Percentiles rank a stretch among this genome's conserved stretches.
These are phyloP conservation scores for Siniperca knerii DNA, from an alignment of 2,113 vertebrate genomes.

Conservation along the genomic window DNA sequence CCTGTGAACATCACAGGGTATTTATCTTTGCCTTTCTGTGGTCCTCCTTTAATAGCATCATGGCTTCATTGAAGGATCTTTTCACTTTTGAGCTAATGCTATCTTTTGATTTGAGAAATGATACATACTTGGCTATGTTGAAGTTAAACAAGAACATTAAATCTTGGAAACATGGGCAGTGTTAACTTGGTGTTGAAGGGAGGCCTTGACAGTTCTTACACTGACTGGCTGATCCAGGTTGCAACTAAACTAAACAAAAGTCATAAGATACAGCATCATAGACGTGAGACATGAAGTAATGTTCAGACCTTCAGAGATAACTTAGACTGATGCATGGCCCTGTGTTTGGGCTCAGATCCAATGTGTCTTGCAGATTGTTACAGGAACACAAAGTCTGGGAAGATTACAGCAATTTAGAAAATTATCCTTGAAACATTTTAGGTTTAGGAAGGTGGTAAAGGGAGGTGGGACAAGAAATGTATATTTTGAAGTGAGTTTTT, in stretches of 20 bases:
- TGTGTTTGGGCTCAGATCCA: slow-evolving; percentile 21
- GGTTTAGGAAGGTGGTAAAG: slow-evolving; percentile 9
- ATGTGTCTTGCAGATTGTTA: slow-evolving; percentile 1
- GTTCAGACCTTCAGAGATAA: slow-evolving; percentile 44
- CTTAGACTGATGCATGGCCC: slow-evolving; percentile 25
- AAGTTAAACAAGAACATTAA: neutral
- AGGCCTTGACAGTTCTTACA: neutral
- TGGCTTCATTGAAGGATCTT: neutral
- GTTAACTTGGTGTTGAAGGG: neutral
- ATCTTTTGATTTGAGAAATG: neutral
- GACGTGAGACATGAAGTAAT: slow-evolving; percentile 10
- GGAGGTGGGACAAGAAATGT: neutral
- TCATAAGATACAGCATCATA: slow-evolving; percentile 37
- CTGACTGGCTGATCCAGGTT: neutral
- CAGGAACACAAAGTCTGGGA: slow-evolving; percentile 11
- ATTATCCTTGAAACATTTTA: neutral
- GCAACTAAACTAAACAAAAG: slow-evolving; percentile 18
- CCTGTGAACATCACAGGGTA: neutral
- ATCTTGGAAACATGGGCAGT: neutral
- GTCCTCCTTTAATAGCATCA: neutral
- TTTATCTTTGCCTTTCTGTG: neutral
- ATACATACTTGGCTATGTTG: neutral
- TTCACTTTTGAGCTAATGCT: neutral
- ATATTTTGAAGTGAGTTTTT: slow-evolving; percentile 16
- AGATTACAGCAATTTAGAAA: slow-evolving; percentile 12